Conservation (phyloP, 2,797 vertebrate genomes). For the Silurus aristotelis region DNA sequence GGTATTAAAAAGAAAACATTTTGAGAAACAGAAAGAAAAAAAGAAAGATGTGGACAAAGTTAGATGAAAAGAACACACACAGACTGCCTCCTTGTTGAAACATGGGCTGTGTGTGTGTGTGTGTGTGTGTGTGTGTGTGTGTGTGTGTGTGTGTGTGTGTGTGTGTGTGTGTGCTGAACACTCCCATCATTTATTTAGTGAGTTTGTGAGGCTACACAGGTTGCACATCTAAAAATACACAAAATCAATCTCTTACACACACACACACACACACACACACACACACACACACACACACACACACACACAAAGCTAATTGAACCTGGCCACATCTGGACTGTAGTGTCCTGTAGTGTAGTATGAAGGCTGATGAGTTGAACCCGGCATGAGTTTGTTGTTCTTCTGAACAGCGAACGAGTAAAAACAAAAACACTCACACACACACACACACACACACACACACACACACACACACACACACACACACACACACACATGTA, state of each 20-base stretch:
- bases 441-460: too few relatives aligned
- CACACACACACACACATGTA: too few relatives aligned
- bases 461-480: too few relatives aligned
- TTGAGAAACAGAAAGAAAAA: background rate
- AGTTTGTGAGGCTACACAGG: constrained; percentile 13
- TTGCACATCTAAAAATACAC: constrained; percentile 24
- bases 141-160: background rate
- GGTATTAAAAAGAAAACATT: too few relatives aligned
- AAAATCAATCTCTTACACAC: constrained; percentile 43
- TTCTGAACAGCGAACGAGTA: background rate
- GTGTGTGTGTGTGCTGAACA: background rate
- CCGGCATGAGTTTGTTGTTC: background rate
- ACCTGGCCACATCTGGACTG: background rate
- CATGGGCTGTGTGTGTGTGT: constrained; percentile 53
- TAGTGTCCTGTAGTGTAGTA: constrained; percentile 3
- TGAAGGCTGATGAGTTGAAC: background rate
- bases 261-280: background rate
- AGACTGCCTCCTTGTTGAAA: background rate
- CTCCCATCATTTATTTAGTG: constrained; percentile 22
- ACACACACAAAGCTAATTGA: background rate
- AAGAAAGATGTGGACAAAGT: background rate
- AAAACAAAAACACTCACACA: background rate
- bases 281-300: background rate
- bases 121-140: too few relatives aligned
- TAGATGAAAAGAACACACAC: background rate